A percentile compares a stretch with the other conserved stretches of the same genome.
Evolutionary conservation across 2,113 vertebrate genomes (phyloP).

Genomic region (Catharus fuscescens): DNA sequence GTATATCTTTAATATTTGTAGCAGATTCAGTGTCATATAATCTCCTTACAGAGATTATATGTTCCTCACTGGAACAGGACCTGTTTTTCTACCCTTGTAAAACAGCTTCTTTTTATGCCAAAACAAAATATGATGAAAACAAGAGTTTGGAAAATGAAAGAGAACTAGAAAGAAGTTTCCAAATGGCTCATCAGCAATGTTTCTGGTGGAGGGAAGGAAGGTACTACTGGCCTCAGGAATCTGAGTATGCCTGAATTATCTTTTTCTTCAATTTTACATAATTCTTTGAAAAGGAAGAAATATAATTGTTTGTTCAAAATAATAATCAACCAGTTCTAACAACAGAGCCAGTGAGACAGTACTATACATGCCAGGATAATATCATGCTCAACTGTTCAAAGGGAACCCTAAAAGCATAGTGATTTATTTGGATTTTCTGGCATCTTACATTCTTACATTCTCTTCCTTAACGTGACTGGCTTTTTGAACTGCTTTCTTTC

Average conservation of each 20-base stretch:
- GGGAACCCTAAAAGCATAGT: background rate
- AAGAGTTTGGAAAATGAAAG: background rate
- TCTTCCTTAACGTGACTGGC: background rate
- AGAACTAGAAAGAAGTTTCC: background rate
- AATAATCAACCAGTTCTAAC: background rate
- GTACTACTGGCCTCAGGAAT: background rate
- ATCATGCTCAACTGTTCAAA: background rate
- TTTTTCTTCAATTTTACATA: background rate
- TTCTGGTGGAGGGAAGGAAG: background rate
- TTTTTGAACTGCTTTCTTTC: background rate
- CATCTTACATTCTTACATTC: background rate
- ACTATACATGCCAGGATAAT: background rate
- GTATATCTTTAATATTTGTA: background rate
- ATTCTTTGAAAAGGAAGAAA: background rate
- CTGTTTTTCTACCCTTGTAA: background rate
- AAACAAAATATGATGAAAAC: background rate
- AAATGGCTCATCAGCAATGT: background rate
- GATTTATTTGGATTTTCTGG: slow-evolving; percentile 5
- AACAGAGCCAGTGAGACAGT: background rate
- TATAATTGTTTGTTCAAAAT: background rate
- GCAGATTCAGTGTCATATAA: background rate
- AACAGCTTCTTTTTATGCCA: background rate
- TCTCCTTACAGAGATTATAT: background rate
- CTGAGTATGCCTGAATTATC: background rate
- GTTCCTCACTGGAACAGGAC: background rate